Base-by-base conservation (phyloP, 2,113 vertebrate species). In the Phaetusa simplex region DNA sequence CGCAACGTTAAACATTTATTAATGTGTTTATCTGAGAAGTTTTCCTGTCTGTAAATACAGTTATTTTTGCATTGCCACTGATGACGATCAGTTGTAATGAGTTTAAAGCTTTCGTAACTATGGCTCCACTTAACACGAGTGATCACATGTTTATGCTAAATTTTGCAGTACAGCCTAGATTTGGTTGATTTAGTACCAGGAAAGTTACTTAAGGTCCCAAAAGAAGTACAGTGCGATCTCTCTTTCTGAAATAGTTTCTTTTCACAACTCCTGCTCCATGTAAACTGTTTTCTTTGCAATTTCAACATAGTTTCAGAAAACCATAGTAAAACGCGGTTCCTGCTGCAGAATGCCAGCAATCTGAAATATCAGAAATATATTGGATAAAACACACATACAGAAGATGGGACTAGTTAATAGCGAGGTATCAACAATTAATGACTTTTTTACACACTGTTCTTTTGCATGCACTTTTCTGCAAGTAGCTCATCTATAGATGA, bases 1-100 rank as follows among this genome's bases (percentile, higher is more conserved):
- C 40, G 40, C 79, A 94, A 85, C 62, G n/a, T 91, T 74, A 91
- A 94, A 61, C 56, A 86, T 32, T 55, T 73, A 89, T 85, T 86
- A 72, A 50, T 24, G 12, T 82, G 77, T 90, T 94, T 91, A 82
- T 38, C 81, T 83, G 70, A 84, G 47, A 89, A 74, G 27, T 62
- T 92, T 76, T 93, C 62, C 71, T 92, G 49, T 53, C 62, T 82
- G 52, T 87, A 87, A 97, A 76, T 83, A 91, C 12, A 77, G 59
- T 43, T 14, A 62, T 36, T 79, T 94, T 77, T 70, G 32, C 73
- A 38, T n/a, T 77, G 49, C 45, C 6, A 5, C 24, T 50, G 53
- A 15, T 58, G 55, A 78, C 1, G 5, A 66, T 22, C 49, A 38
- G 74, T 56, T 32, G 9, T 21, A n/a, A 71, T 67, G 12, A 82